Evolutionary conservation across 2,888 invertebrate genomes (phyloP), one percentile per base, ranked within the genome.

Genomic region (Uloborus plumipes): DNA sequence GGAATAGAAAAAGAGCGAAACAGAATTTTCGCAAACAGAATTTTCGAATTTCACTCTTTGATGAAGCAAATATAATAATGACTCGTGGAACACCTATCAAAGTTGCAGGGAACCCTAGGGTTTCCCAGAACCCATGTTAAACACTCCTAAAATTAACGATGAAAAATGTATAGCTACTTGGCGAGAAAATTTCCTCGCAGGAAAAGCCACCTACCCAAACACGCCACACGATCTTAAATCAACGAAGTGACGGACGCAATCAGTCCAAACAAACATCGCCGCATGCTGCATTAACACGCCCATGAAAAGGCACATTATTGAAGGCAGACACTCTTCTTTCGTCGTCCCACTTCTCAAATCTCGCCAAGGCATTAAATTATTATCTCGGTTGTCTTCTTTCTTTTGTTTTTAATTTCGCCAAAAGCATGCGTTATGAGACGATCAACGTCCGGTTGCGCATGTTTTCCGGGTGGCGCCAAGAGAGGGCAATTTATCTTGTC

Each of bases 391-490:
- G 18, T n/a, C 7, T 15, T 59, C 50, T 59, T 51, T 49, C 11
- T 59, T 61, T 55, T 65, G 53, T 53, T 31, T 75, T 50, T 74
- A 47, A 50, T 49, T 22, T 18, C 16, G 9, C 39, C 39, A 39
- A 39, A 39, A 39, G 39, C 39, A 39, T 39, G 11, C 39, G 39
- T 39, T 39, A 39, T 39, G 39, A 39, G 39, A 39, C 39, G 39
- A 39, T 39, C 39, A 39, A 39, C 39, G 39, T 39, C 39, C 39
- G 39, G 39, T 39, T 39, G 39, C 39, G 39, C 62, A 62, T 62
- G 26, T 64, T 71, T 66, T 50, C 22, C 15, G 78, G 72, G 78
- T 72, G 78, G 78, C 78, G 78, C 72, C 78, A 47, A 53, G 51
- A 16, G 59, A 61, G 58, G 49, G 18, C 65, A 26, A 71, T 78